These are phyloP conservation scores for Coenonympha arcania DNA, from an alignment of 2,888 invertebrate species.

Conservation along the genomic window DNA sequence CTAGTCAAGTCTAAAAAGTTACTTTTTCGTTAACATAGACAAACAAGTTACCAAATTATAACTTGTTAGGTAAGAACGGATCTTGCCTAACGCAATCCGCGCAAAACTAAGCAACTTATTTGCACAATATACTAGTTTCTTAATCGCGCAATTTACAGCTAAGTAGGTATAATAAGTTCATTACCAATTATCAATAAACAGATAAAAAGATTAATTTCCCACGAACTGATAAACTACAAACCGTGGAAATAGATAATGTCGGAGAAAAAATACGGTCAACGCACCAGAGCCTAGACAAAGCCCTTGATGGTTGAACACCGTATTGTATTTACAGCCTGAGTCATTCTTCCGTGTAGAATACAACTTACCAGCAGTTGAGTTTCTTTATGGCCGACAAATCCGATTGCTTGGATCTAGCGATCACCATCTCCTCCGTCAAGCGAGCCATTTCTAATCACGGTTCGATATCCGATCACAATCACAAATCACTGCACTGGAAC, in stretches of 20 bases:
- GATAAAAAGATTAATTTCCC: constrained; percentile 9
- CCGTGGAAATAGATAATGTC: neutral
- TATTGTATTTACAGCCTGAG: constrained; percentile 19
- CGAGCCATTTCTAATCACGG: constrained; percentile 78
- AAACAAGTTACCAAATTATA: neutral
- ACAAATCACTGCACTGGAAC: constrained; percentile 39
- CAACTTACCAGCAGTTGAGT: constrained; percentile 93
- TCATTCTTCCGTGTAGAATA: constrained; percentile 24
- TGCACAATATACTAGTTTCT: constrained; percentile 7
- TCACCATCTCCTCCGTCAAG: constrained; percentile 95
- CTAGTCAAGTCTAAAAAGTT: too few relatives aligned
- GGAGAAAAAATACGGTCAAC: constrained; percentile 29
- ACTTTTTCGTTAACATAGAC: too few relatives aligned
- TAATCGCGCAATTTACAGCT: neutral
- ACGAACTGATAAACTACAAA: neutral
- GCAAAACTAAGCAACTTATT: constrained; percentile 3
- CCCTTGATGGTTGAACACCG: constrained; percentile 10
- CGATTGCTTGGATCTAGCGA: constrained; percentile 90
- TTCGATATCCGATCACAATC: neutral
- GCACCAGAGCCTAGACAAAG: constrained; percentile 28
- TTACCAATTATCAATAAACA: constrained; percentile 7
- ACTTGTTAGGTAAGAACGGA: neutral
- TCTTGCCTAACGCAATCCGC: neutral
- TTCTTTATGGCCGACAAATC: constrained; percentile 91
- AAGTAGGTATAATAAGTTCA: too few relatives aligned